These are phyloP conservation scores for Unio pictorum DNA, from an alignment of 2,888 invertebrate genomes.

Conservation along the genomic window DNA sequence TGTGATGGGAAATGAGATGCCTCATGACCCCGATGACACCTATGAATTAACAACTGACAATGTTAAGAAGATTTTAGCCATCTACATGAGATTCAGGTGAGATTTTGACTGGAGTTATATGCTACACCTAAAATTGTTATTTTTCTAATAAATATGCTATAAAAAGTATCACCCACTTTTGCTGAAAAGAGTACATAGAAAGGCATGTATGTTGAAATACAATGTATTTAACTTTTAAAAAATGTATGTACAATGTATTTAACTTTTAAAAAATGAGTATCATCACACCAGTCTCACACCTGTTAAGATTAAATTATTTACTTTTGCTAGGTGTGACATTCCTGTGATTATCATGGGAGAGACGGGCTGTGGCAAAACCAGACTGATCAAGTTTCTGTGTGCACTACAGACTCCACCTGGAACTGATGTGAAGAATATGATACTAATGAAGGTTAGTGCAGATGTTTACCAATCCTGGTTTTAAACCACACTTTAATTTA, in stretches of 20 bases:
- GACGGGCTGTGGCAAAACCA: constrained; percentile 69
- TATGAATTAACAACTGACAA: constrained; percentile 69
- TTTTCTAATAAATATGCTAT: no score
- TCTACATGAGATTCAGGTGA: constrained; percentile 67
- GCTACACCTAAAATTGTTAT: no score
- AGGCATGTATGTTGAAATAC: not conserved
- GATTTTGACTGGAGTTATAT: not conserved
- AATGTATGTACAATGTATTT: no score
- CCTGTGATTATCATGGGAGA: constrained; percentile 70
- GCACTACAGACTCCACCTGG: constrained; percentile 57
- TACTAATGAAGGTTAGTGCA: constrained; percentile 48
- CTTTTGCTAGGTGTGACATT: constrained; percentile 58
- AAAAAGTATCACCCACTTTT: no score
- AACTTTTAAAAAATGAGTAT: not conserved
- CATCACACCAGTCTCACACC: not conserved
- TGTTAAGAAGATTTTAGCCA: constrained; percentile 68
- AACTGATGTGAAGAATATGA: constrained; percentile 41
- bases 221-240: no score
- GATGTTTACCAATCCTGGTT: no score
- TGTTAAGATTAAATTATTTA: not conserved
- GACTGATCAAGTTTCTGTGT: constrained; percentile 67
- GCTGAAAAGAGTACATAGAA: no score
- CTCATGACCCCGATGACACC: constrained; percentile 60
- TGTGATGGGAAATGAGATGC: constrained; percentile 56
- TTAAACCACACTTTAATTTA: no score